Evolutionary conservation across 2,113 vertebrate genomes (phyloP).

Genomic region (Chascanopsetta lugubris): DNA sequence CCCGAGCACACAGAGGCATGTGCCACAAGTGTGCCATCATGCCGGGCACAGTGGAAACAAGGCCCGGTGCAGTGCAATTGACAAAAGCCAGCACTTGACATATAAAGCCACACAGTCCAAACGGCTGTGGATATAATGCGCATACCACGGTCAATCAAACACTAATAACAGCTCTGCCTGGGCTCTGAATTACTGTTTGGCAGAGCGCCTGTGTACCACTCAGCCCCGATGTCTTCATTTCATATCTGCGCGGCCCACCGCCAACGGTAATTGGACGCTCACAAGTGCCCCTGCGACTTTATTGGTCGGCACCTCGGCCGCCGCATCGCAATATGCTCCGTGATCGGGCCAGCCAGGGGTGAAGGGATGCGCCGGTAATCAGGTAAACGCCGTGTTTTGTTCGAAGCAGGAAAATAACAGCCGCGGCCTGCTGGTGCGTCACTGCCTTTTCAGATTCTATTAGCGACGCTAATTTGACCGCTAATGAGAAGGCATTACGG

Average conservation of each 20-base stretch:
- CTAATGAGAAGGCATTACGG: constrained; percentile 66
- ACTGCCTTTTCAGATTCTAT: constrained; percentile 46
- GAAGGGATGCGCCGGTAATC: constrained; percentile 11
- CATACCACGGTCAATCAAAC: constrained; percentile 52
- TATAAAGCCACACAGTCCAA: constrained; percentile 43
- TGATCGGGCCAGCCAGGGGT: not conserved
- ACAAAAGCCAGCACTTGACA: constrained; percentile 53
- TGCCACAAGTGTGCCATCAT: constrained; percentile 42
- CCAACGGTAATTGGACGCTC: constrained; percentile 11
- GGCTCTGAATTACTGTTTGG: constrained; percentile 50
- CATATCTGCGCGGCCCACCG: constrained; percentile 14
- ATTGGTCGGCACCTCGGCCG: constrained; percentile 8
- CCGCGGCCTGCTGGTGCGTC: not conserved
- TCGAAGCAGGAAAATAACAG: constrained; percentile 7
- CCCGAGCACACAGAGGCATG: not conserved
- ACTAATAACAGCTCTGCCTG: constrained; percentile 56
- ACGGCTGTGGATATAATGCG: constrained; percentile 34
- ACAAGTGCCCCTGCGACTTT: constrained; percentile 21
- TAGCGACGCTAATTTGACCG: constrained; percentile 49
- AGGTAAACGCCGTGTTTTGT: not conserved
- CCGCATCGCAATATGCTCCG: not conserved
- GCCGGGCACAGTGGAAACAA: constrained; percentile 11
- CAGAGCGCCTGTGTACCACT: constrained; percentile 50
- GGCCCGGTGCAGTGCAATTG: constrained; percentile 17
- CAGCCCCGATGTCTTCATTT: constrained; percentile 59